Conservation (phyloP, 2,797 vertebrate species). For the Gymnothorax reevesii region DNA sequence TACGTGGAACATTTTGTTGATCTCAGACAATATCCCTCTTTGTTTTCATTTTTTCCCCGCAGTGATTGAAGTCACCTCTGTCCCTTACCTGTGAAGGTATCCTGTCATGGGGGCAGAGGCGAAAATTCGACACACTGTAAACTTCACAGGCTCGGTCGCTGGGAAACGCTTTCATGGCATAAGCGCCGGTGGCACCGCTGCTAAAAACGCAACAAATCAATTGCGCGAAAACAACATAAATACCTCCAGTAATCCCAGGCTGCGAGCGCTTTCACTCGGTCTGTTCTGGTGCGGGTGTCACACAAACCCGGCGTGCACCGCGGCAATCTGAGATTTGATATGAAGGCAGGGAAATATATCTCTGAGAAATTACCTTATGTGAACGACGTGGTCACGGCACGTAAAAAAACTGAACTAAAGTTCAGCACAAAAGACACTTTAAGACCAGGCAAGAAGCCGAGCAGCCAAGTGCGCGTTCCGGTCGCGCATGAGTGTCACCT, state of each 20-base stretch:
- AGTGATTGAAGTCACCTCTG: slow-evolving; percentile 5
- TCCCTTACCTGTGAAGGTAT: background rate
- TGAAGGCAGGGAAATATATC: background rate
- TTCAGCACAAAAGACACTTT: background rate
- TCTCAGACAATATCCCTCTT: slow-evolving; percentile 9
- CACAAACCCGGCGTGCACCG: background rate
- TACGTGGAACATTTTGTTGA: background rate
- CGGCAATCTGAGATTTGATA: slow-evolving; percentile 2
- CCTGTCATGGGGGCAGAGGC: background rate
- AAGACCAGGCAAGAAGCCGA: background rate
- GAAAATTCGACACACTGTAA: slow-evolving; percentile 5
- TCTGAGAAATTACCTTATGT: background rate
- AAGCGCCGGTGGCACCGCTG: background rate
- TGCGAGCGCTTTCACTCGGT: slow-evolving; percentile 1
- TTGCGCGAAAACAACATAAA: background rate
- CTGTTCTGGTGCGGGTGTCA: background rate
- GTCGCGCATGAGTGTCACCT: background rate
- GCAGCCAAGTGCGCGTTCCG: background rate
- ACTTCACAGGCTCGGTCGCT: background rate
- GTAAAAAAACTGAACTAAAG: background rate
- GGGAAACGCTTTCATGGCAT: background rate
- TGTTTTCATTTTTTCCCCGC: background rate
- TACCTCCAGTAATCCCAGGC: background rate
- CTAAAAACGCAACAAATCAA: background rate
- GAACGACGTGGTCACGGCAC: background rate